Conservation (phyloP, 92 coral and sea anemone species). For the Palythoa grandiflora region DNA sequence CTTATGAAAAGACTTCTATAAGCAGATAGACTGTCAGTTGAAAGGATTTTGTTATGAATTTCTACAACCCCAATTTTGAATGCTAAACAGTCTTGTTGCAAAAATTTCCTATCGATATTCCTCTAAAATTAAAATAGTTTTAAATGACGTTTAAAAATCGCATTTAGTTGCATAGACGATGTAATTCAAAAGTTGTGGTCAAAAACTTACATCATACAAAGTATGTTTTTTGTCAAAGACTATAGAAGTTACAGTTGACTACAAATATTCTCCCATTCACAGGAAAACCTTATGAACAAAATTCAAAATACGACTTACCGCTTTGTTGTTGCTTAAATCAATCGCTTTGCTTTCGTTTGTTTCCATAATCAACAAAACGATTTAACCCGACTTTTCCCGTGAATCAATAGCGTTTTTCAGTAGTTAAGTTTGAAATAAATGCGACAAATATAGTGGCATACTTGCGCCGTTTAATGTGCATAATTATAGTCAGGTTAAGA, state of each 20-base stretch:
- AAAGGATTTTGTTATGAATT: neutral
- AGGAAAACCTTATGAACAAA: neutral
- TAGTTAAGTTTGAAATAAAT: neutral
- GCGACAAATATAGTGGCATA: neutral
- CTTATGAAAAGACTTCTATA: neutral
- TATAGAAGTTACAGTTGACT: neutral
- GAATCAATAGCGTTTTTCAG: neutral
- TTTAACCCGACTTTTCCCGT: neutral
- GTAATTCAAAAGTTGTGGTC: neutral
- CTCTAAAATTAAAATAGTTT: neutral
- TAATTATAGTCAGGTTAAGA: constrained; percentile 7
- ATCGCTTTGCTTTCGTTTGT: neutral
- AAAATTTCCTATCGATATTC: neutral
- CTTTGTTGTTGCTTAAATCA: neutral
- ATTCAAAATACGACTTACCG: constrained; percentile 16
- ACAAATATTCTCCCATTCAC: neutral
- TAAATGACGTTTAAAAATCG: neutral
- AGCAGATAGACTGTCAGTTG: neutral
- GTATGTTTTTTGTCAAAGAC: neutral
- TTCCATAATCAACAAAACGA: neutral
- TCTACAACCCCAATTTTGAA: neutral
- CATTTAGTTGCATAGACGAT: neutral
- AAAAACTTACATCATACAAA: neutral
- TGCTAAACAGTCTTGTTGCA: neutral
- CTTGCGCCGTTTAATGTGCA: constrained; percentile 4